phyloP scores from a whole-genome alignment of 1,140 invertebrate genomes.

The Sycophaga agraensis region DNA sequence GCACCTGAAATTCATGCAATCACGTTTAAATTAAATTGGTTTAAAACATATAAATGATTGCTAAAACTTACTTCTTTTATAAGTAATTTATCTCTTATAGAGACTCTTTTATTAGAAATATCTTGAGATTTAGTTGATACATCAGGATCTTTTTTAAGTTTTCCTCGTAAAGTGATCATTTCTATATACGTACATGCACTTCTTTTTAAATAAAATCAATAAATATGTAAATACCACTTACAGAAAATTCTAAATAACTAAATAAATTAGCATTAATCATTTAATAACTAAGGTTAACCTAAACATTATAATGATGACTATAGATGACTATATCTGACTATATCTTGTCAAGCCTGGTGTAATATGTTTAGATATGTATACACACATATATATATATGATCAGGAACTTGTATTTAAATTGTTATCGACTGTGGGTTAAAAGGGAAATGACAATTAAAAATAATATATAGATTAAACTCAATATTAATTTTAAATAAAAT shows the following conservation, averaged over 20 bases:
- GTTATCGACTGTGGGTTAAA: neutral
- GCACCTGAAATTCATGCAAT: slow-evolving; percentile 64
- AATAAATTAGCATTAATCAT: too few relatives aligned
- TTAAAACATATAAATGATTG: slow-evolving; percentile 18
- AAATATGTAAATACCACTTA: neutral
- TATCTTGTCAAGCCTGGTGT: too few relatives aligned
- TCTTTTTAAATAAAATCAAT: neutral
- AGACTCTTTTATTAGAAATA: slow-evolving; percentile 65
- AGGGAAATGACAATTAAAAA: neutral
- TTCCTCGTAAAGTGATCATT: slow-evolving; percentile 81
- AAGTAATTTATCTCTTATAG: slow-evolving; percentile 81
- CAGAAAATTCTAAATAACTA: too few relatives aligned
- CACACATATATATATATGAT: too few relatives aligned
- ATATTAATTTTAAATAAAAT: too few relatives aligned
- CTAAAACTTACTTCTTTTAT: slow-evolving; percentile 70
- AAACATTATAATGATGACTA: neutral
- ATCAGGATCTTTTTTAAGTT: slow-evolving; percentile 70
- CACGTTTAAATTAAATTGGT: slow-evolving; percentile 8
- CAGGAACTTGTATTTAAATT: too few relatives aligned
- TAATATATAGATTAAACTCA: too few relatives aligned
- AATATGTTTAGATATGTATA: too few relatives aligned
- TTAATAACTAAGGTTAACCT: neutral
- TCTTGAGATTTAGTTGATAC: slow-evolving; percentile 50
- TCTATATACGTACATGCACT: neutral
- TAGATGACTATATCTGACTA: too few relatives aligned